A percentile compares a stretch with the other conserved stretches of the same genome.
These are phyloP conservation scores for Amphiprion ocellaris DNA, from an alignment of 2,113 vertebrate genomes.

Conservation along the genomic window DNA sequence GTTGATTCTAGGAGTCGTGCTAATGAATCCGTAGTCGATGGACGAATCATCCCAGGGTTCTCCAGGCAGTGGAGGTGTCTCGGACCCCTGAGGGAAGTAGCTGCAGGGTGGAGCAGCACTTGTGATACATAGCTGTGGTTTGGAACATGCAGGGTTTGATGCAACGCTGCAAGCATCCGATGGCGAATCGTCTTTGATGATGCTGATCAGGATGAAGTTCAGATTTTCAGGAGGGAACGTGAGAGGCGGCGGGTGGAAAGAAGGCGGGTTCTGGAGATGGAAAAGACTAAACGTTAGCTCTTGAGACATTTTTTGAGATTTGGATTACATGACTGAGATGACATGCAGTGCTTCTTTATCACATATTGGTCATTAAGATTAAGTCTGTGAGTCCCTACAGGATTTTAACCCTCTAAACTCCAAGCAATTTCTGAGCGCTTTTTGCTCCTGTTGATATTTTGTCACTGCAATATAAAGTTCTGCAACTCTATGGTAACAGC, in stretches of 20 bases:
- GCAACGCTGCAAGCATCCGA: not conserved
- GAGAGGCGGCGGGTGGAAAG: not conserved
- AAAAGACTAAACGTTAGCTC: not conserved
- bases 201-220: not conserved
- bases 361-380: no score
- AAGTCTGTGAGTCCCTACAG: no score
- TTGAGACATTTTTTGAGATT: not conserved
- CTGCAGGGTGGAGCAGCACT: not conserved
- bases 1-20: not conserved
- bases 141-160: not conserved
- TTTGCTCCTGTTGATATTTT: no score
- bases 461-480: no score
- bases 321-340: not conserved
- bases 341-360: no score
- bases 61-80: not conserved
- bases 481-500: no score
- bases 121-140: accelerated
- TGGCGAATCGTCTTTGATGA: not conserved
- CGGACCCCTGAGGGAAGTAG: slow-evolving; percentile 17
- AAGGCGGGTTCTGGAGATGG: slow-evolving; percentile 23
- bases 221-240: not conserved
- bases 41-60: slow-evolving; percentile 16
- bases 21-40: slow-evolving; percentile 49
- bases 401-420: no score
- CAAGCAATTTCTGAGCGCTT: no score